Evolutionary conservation across 2,797 vertebrate genomes (phyloP).

Genomic region (Periparus ater): DNA sequence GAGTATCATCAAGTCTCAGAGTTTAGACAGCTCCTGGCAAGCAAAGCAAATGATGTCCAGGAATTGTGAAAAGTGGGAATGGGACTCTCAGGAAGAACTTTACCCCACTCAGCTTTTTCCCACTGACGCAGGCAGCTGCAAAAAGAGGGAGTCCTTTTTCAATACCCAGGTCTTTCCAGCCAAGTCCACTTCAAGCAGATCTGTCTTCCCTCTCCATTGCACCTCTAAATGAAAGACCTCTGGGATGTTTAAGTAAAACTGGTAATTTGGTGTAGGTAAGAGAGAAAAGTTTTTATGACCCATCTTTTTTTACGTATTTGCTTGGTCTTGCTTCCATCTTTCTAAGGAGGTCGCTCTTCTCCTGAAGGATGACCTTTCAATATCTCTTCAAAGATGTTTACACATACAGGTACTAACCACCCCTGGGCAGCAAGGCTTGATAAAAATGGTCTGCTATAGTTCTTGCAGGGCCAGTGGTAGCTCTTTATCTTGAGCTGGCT

Average conservation of each 20-base stretch:
- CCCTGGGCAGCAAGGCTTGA: not conserved
- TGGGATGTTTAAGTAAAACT: not conserved
- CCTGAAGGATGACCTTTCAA: not conserved
- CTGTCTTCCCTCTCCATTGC: conserved; percentile 21
- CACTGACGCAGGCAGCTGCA: not conserved
- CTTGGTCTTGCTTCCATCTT: not conserved
- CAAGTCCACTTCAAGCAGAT: not conserved
- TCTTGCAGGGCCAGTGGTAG: not conserved
- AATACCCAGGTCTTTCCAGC: not conserved
- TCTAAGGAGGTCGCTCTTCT: not conserved
- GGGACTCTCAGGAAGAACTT: conserved; percentile 45
- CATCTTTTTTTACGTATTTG: not conserved
- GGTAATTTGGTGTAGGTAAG: not conserved
- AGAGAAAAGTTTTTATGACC: not conserved
- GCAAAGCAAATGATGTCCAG: not conserved
- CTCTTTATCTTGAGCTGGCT: not conserved
- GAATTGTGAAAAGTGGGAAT: not conserved
- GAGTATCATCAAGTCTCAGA: not conserved
- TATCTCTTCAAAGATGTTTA: conserved; percentile 53
- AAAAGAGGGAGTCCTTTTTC: not conserved
- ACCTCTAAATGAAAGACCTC: conserved; percentile 2
- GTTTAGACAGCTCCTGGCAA: not conserved
- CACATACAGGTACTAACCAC: conserved; percentile 33
- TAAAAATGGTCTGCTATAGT: not conserved
- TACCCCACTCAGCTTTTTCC: not conserved